Base-by-base conservation (phyloP, 2,797 vertebrate genomes). In the Enteromius anoplus region DNA sequence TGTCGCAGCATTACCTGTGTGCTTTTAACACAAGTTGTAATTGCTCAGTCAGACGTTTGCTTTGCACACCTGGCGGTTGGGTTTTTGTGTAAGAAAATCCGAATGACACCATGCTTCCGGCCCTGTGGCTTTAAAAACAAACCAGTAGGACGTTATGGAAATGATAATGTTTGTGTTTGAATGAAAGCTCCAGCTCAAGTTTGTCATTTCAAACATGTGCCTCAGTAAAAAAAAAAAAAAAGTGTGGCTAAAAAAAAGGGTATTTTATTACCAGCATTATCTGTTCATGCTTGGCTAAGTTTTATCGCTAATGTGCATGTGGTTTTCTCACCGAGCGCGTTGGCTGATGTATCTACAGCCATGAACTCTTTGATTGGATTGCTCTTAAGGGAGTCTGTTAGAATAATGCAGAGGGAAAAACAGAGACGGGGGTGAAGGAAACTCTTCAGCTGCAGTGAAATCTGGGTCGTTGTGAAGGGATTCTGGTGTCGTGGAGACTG, bases 1-100 rank as follows among this genome's bases (percentile, higher is more conserved):
- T 79, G 86, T 90, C 84, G 85, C 86, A 84, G 77, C 68, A 55
- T 87, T 85, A 85, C 84, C 87, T 66, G 76, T 85, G 80, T 34
- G 62, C 29, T 65, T 32, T 65, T 19, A 34, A 32, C 62, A 19
- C 62, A 9, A 34, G 62, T 19, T 65, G 29, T 65, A 34, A 34
- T 65, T 19, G 62, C 62, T 65, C 29, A 65, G 29, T 65, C 65
- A 88, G 90, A 89, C 79, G 75, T 80, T 70, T 77, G 80, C 81
- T 87, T 87, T 84, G 68, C 87, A 89, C 86, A 90, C 88, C 90
- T 88, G 58, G 76, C 65, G 7, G 53, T 45, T 60, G 12, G 1
- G 4, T 32, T 75, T 58, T 69, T 45, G 10, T 78, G 1, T 77
- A 81, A 58, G 49, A 26, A 29, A 70, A 78, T 73, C 32, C 29